Evolutionary conservation across 2,888 invertebrate genomes (phyloP), one percentile per base, ranked within the genome.

Genomic region (Spatulosminthurus flaviceps): DNA sequence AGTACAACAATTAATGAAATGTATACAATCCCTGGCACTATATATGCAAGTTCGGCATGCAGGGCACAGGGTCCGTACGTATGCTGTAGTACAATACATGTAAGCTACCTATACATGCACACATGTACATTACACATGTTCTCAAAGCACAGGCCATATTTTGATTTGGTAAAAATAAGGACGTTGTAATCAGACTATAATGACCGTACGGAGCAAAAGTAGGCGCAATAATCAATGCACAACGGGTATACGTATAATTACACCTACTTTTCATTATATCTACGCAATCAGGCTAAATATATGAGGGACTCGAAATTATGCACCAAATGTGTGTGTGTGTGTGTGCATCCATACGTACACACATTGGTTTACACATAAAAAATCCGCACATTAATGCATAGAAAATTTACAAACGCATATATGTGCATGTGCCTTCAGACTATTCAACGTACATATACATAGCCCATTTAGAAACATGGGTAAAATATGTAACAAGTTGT

Each of bases 1-100:
- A 74, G 74, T 64, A 60, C 64, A 74, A 41, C 67, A 66, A 66
- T 76, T 76, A 76, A 74, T 74, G 73, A 74, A 51, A 22, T 51
- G 73, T 74, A n/a, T 64, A 64, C 24, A 64, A 4, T 11, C 51
- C n/a, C n/a, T n/a, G n/a, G n/a, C n/a, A n/a, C n/a, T n/a, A n/a
- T n/a, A n/a, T n/a, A n/a, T n/a, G n/a, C n/a, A n/a, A n/a, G n/a
- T n/a, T n/a, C n/a, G n/a, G n/a, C n/a, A 64, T 11, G 64, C 21
- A 64, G 64, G 9, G 9, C 11, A 19, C 61, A 61, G 11, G 61
- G 61, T 61, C 11, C 22, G n/a, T 61, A 61, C 22, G 61, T 21
- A 61, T 13, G 22, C n/a, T n/a, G n/a, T n/a, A n/a, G n/a, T n/a
- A n/a, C n/a, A n/a, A n/a, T n/a, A n/a, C n/a, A n/a, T n/a, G n/a